These are phyloP conservation scores for Drosophila hydei DNA, from an alignment of 1,140 invertebrate species.

Conservation along the genomic window DNA sequence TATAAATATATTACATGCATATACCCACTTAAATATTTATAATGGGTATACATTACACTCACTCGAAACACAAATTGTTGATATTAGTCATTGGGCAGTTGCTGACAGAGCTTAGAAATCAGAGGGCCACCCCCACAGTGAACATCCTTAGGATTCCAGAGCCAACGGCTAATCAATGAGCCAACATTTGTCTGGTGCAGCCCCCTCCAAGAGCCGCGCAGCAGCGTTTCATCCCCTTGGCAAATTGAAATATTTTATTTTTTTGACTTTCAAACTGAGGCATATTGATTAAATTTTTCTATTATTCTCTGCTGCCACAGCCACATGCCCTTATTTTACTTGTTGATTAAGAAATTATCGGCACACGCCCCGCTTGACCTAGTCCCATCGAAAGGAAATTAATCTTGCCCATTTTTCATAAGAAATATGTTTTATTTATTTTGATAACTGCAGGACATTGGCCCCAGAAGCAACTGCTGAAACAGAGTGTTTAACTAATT, in stretches of 20 bases:
- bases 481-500: no score
- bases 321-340: neutral
- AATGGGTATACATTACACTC: no score
- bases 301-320: neutral
- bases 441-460: no score
- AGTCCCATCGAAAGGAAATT: no score
- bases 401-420: no score
- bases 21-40: no score
- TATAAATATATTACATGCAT: no score
- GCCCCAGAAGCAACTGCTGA: no score
- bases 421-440: no score
- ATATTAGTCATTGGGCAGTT: slow-evolving; percentile 2
- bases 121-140: neutral
- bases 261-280: neutral
- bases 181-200: neutral
- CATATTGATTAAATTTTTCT: neutral
- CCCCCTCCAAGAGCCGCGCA: neutral
- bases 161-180: slow-evolving; percentile 1
- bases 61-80: neutral
- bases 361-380: neutral
- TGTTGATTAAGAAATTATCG: slow-evolving; percentile 1
- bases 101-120: neutral
- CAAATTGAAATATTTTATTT: slow-evolving; percentile 2
- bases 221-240: neutral
- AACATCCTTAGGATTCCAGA: neutral